Percentiles rank a stretch among this genome's conserved stretches.
phyloP scores from a whole-genome alignment of 2,888 invertebrate genomes.

The Drosophila limbata region DNA sequence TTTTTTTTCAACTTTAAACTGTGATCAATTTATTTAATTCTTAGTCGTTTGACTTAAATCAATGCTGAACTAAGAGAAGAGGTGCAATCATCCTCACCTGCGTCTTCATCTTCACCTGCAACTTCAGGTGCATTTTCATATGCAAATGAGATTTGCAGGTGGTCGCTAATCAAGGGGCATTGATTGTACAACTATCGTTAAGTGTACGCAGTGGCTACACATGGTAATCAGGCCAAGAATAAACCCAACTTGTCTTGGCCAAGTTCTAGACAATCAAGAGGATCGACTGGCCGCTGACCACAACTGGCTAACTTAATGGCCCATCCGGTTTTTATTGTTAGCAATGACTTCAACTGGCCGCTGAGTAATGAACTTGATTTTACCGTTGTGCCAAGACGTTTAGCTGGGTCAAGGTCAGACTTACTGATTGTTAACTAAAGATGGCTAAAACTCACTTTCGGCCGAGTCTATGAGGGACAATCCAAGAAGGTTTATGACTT shows the following conservation, averaged over 20 bases:
- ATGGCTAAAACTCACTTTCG: constrained; percentile 10
- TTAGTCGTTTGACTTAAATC: constrained; percentile 36
- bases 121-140: constrained; percentile 10
- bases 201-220: constrained; percentile 37
- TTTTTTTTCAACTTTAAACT: neutral
- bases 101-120: neutral
- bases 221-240: constrained; percentile 74
- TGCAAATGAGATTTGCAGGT: constrained; percentile 74
- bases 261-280: constrained; percentile 38
- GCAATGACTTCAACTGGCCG: neutral
- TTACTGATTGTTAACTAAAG: constrained; percentile 14
- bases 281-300: constrained; percentile 5
- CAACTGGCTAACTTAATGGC: neutral
- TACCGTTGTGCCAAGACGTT: constrained; percentile 53
- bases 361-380: constrained; percentile 53
- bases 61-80: constrained; percentile 5
- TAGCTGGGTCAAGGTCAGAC: constrained; percentile 75
- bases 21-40: constrained; percentile 31
- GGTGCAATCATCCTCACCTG: constrained; percentile 10
- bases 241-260: constrained; percentile 26
- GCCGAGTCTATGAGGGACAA: constrained; percentile 20
- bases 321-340: constrained; percentile 13
- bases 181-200: constrained; percentile 47
- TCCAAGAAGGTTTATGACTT: constrained; percentile 23
- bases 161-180: constrained; percentile 76